These are phyloP conservation scores for Diloba caeruleocephala DNA, from an alignment of 2,888 invertebrate species.

Conservation along the genomic window DNA sequence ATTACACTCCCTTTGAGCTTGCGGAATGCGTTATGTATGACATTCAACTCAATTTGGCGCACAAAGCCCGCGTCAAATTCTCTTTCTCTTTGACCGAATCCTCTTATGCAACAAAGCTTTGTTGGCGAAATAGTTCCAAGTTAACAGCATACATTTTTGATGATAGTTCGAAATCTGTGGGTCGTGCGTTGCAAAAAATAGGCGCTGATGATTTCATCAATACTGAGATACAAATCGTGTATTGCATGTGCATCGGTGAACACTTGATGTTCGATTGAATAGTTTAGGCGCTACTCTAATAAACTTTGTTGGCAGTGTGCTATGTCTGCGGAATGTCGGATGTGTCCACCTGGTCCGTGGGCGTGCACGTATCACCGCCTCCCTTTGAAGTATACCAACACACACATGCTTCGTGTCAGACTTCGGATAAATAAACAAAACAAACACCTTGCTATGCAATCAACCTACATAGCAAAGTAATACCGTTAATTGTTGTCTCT, in stretches of 20 bases:
- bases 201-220: slow-evolving; percentile 6
- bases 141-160: slow-evolving; percentile 64
- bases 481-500: slow-evolving; percentile 63
- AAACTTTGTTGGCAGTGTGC: slow-evolving; percentile 72
- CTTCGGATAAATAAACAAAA: slow-evolving; percentile 62
- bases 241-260: slow-evolving; percentile 5
- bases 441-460: slow-evolving; percentile 62
- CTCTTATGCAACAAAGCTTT: slow-evolving; percentile 79
- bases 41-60: slow-evolving; percentile 85
- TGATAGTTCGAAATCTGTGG: slow-evolving; percentile 42
- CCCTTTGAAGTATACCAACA: slow-evolving; percentile 72
- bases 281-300: slow-evolving; percentile 62
- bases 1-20: slow-evolving; percentile 87
- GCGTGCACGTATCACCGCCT: slow-evolving; percentile 66
- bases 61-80: slow-evolving; percentile 84
- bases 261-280: slow-evolving; percentile 62
- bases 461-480: slow-evolving; percentile 66
- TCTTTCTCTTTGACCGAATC: slow-evolving; percentile 82
- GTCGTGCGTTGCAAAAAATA: slow-evolving; percentile 16
- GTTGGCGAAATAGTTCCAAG: slow-evolving; percentile 72
- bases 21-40: slow-evolving; percentile 84
- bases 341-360: slow-evolving; percentile 80
- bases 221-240: slow-evolving; percentile 8
- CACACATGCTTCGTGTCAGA: slow-evolving; percentile 54
- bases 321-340: slow-evolving; percentile 69